Percentiles rank a stretch among this genome's conserved stretches.
Evolutionary conservation across 2,113 vertebrate species (phyloP).

Genomic region (Cheirogaleus medius): DNA sequence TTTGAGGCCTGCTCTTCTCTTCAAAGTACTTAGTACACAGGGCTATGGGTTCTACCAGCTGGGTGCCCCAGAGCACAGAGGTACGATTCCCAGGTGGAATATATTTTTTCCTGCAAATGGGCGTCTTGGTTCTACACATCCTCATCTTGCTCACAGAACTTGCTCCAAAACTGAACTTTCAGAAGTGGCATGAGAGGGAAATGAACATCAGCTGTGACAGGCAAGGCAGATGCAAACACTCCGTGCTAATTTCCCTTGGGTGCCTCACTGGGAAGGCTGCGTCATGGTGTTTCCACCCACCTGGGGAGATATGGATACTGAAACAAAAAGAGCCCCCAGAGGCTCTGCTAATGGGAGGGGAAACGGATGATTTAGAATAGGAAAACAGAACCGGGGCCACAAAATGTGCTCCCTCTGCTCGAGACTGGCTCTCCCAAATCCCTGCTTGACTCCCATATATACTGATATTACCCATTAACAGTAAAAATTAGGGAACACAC

Average conservation of each 20-base stretch:
- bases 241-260: not conserved
- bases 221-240: not conserved
- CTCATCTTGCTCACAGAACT: not conserved
- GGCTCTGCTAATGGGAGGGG: not conserved
- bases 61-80: not conserved
- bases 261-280: not conserved
- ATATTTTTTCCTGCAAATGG: too few species aligned
- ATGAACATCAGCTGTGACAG: not conserved
- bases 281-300: not conserved
- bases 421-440: not conserved
- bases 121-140: not conserved
- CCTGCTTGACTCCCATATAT: not conserved
- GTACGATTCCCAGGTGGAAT: not conserved
- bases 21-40: constrained; percentile 12
- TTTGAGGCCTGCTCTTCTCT: constrained; percentile 45
- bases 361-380: not conserved
- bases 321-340: not conserved
- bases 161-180: not conserved
- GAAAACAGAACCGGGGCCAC: not conserved
- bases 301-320: not conserved
- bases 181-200: not conserved
- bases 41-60: not conserved
- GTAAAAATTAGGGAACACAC: not conserved
- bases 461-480: not conserved
- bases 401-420: not conserved